phyloP scores from a whole-genome alignment of 30 jellyfish, hydroid and myxozoan species.

The Catostylus mosaicus region DNA sequence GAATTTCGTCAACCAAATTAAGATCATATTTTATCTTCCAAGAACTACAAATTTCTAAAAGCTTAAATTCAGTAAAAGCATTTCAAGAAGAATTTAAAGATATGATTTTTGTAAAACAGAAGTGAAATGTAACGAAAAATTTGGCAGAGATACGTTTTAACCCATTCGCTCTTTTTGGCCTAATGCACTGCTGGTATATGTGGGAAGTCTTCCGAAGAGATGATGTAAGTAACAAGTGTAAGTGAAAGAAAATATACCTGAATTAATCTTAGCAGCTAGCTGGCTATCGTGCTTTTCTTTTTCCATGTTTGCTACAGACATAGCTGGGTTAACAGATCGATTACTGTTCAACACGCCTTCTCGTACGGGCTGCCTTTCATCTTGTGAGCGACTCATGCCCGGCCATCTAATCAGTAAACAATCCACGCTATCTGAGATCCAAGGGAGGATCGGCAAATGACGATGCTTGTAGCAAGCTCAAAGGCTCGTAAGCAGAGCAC shows the following conservation, averaged over 20 bases:
- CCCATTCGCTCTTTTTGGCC: background rate
- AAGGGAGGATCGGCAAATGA: background rate
- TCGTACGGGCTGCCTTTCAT: slow-evolving; percentile 92
- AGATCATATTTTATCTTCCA: too few relatives aligned
- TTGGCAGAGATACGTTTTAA: too few relatives aligned
- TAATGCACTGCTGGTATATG: too few relatives aligned
- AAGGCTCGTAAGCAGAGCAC: background rate
- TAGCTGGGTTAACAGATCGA: slow-evolving; percentile 69
- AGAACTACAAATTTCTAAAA: too few relatives aligned
- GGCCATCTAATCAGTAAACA: slow-evolving; percentile 77
- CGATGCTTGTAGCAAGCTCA: background rate
- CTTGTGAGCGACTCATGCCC: slow-evolving; percentile 99
- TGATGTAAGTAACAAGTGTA: background rate
- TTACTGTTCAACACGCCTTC: slow-evolving; percentile 95
- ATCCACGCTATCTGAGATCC: slow-evolving; percentile 8
- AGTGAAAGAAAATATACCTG: slow-evolving; percentile 57
- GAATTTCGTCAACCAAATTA: too few relatives aligned
- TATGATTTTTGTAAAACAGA: too few relatives aligned
- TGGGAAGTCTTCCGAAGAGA: background rate
- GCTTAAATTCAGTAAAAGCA: too few relatives aligned
- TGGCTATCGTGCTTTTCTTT: slow-evolving; percentile 88
- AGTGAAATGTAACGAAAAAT: too few relatives aligned
- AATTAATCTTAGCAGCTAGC: slow-evolving; percentile 51
- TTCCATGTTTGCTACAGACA: slow-evolving; percentile 78
- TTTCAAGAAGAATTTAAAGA: too few relatives aligned